phyloP scores from a whole-genome alignment of 2,797 vertebrate genomes.

The Falco biarmicus region DNA sequence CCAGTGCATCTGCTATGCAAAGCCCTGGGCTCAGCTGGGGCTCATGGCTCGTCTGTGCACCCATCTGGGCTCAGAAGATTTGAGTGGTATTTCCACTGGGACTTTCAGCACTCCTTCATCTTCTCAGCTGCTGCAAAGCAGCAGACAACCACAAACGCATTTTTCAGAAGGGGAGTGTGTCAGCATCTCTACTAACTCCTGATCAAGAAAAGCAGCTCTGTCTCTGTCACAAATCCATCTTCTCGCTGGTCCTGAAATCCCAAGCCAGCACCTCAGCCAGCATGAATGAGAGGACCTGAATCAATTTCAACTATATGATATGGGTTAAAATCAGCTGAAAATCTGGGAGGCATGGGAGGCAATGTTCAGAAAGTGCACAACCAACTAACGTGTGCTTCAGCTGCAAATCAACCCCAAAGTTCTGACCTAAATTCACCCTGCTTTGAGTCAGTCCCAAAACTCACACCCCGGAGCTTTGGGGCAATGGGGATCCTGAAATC shows the following conservation, averaged over 20 bases:
- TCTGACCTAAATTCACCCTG: not conserved
- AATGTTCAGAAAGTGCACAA: not conserved
- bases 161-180: not conserved
- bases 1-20: not conserved
- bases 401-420: not conserved
- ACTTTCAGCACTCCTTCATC: not conserved
- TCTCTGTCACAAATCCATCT: not conserved
- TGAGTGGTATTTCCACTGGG: not conserved
- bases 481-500: not conserved
- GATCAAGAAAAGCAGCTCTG: not conserved
- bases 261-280: not conserved
- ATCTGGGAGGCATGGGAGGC: not conserved
- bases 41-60: not conserved
- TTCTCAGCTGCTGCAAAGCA: not conserved
- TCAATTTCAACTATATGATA: not conserved
- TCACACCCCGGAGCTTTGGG: not conserved
- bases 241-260: not conserved
- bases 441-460: not conserved
- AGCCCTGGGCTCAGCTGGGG: not conserved
- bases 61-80: not conserved
- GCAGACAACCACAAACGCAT: not conserved
- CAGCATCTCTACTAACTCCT: not conserved
- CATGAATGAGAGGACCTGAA: not conserved
- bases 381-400: accelerated
- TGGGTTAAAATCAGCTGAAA: not conserved